Percentiles rank a stretch among this genome's conserved stretches.
Conservation (phyloP, 2,888 invertebrate genomes). For the Piscicola geometra region DNA sequence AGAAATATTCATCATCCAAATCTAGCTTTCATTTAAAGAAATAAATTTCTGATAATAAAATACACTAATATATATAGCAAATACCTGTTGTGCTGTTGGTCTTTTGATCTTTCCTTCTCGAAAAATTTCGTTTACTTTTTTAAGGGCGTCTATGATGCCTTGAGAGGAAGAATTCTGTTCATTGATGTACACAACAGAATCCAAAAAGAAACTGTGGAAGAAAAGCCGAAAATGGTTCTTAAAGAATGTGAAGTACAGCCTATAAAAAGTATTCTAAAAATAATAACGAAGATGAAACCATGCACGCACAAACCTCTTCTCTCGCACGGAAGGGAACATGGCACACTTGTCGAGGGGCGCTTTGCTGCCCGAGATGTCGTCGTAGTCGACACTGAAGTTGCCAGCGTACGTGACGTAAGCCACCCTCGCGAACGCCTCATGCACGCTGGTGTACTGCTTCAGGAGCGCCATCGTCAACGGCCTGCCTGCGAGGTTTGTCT, state of each 20-base stretch:
- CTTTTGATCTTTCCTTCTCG: slow-evolving; percentile 26
- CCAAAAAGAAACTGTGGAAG: slow-evolving; percentile 17
- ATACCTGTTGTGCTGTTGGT: slow-evolving; percentile 36
- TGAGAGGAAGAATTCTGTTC: slow-evolving; percentile 29
- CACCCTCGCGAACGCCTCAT: slow-evolving; percentile 39
- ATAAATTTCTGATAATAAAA: not conserved
- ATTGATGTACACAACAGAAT: not conserved
- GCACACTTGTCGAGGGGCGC: slow-evolving; percentile 17
- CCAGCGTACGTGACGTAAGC: slow-evolving; percentile 40
- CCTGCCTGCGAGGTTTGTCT: slow-evolving; percentile 11
- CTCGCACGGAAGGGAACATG: slow-evolving; percentile 20
- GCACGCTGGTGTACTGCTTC: slow-evolving; percentile 40
- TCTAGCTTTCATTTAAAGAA: no score
- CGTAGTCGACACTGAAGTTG: slow-evolving; percentile 37
- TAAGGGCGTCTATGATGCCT: slow-evolving; percentile 32
- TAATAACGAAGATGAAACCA: no score
- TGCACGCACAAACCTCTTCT: no score
- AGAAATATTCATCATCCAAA: not conserved
- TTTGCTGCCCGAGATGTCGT: slow-evolving; percentile 36
- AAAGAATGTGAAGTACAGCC: no score
- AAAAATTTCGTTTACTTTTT: slow-evolving; percentile 33
- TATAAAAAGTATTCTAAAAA: no score
- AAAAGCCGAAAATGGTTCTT: not conserved
- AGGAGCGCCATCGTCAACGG: slow-evolving; percentile 32
- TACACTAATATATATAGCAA: no score